Evolutionary conservation across 2,113 vertebrate genomes (phyloP).

Genomic region (Chlorodrepanis virens): DNA sequence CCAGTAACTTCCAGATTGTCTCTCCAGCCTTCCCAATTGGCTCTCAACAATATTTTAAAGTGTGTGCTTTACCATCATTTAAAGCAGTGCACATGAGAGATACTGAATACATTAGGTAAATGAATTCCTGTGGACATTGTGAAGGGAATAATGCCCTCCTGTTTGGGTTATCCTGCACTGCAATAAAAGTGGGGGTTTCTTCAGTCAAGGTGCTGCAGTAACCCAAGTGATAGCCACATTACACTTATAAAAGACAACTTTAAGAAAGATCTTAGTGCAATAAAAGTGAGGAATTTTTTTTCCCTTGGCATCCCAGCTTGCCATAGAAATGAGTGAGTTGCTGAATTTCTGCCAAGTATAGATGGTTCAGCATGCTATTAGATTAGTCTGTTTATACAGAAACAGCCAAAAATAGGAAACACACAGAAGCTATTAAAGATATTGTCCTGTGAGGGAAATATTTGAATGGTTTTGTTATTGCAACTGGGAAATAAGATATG

Average conservation of each 20-base stretch:
- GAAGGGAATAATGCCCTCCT: conserved; percentile 23
- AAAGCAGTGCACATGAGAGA: neutral
- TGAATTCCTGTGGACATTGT: conserved; percentile 28
- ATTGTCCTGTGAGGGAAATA: conserved; percentile 77
- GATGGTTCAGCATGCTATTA: conserved; percentile 80
- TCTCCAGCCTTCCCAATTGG: neutral
- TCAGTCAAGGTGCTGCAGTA: conserved; percentile 53
- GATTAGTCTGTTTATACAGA: conserved; percentile 85
- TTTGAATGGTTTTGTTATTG: conserved; percentile 75
- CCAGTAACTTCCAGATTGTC: neutral
- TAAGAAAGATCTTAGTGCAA: conserved; percentile 71
- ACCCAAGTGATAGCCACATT: conserved; percentile 67
- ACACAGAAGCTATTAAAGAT: conserved; percentile 79
- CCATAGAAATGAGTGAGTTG: conserved; percentile 80
- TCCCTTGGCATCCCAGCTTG: conserved; percentile 68
- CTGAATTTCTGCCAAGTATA: conserved; percentile 82
- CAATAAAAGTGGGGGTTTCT: conserved; percentile 43
- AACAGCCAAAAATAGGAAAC: conserved; percentile 82
- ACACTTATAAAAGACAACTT: conserved; percentile 74
- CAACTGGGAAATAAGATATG: conserved; percentile 76
- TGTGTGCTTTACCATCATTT: neutral
- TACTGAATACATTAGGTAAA: conserved; percentile 23
- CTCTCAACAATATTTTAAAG: neutral
- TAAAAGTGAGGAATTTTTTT: conserved; percentile 59
- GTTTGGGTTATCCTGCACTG: conserved; percentile 4